phyloP scores from a whole-genome alignment of 2,888 invertebrate species.

The Zygothrica quintamaculata region DNA sequence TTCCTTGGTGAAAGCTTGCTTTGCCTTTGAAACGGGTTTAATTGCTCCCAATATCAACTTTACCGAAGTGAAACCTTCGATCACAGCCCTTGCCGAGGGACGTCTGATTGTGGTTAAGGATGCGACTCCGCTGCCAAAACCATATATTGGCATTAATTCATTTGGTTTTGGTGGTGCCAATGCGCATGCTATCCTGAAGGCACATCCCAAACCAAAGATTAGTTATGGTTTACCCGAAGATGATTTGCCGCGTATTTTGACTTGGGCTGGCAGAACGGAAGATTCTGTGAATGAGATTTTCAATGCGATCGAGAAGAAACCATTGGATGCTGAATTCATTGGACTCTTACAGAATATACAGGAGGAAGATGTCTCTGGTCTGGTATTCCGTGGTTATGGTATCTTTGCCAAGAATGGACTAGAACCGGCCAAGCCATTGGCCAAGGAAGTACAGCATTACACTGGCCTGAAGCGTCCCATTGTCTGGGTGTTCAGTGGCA shows the following conservation, averaged over 20 bases:
- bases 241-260: constrained; percentile 89
- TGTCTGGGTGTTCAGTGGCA: constrained; percentile 96
- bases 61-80: constrained; percentile 87
- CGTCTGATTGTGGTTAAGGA: constrained; percentile 90
- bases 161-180: constrained; percentile 98
- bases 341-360: constrained; percentile 87
- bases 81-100: constrained; percentile 87
- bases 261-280: constrained; percentile 92
- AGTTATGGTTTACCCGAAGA: constrained; percentile 88
- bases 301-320: constrained; percentile 87
- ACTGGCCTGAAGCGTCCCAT: constrained; percentile 89
- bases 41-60: constrained; percentile 95
- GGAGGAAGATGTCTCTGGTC: constrained; percentile 86
- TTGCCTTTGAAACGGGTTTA: constrained; percentile 91
- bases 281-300: constrained; percentile 89
- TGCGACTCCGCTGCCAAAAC: constrained; percentile 89
- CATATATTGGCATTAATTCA: constrained; percentile 93
- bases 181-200: constrained; percentile 85
- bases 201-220: constrained; percentile 70
- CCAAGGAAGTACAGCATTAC: constrained; percentile 87
- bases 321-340: constrained; percentile 87
- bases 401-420: constrained; percentile 83
- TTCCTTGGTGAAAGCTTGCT: constrained; percentile 91
- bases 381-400: constrained; percentile 91
- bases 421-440: constrained; percentile 76